phyloP scores from a whole-genome alignment of 2,113 vertebrate genomes.

The Ameiurus melas region DNA sequence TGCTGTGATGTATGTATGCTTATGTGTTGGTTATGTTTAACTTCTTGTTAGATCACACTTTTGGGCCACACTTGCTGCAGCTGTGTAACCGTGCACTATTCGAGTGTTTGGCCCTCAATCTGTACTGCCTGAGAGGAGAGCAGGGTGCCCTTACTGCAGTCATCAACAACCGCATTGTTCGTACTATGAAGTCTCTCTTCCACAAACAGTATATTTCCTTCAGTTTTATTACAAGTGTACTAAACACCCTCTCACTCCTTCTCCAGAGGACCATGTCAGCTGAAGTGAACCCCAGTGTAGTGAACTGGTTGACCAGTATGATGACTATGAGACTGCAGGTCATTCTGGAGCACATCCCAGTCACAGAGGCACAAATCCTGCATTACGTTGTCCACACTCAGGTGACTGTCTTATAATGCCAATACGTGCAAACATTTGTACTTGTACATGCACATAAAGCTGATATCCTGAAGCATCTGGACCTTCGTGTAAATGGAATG shows the following conservation, averaged over 20 bases:
- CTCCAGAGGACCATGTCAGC: slow-evolving; percentile 86
- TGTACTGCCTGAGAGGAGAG: slow-evolving; percentile 86
- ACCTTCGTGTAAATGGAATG: not conserved
- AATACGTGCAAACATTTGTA: not conserved
- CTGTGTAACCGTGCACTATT: slow-evolving; percentile 89
- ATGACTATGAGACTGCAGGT: slow-evolving; percentile 89
- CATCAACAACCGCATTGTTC: slow-evolving; percentile 90
- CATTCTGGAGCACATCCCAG: slow-evolving; percentile 86
- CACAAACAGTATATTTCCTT: not conserved
- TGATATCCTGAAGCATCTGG: not conserved
- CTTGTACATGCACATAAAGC: too few relatives aligned
- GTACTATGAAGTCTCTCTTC: slow-evolving; percentile 38
- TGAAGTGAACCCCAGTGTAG: slow-evolving; percentile 86
- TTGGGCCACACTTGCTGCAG: slow-evolving; percentile 83
- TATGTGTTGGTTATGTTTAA: not conserved
- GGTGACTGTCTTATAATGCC: slow-evolving; percentile 51
- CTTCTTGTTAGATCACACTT: slow-evolving; percentile 74
- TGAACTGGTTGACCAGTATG: slow-evolving; percentile 93
- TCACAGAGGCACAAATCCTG: slow-evolving; percentile 82
- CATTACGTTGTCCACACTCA: slow-evolving; percentile 76
- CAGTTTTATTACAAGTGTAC: not conserved
- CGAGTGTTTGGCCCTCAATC: slow-evolving; percentile 87
- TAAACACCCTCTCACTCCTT: not conserved
- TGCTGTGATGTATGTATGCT: not conserved
- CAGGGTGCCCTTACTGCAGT: slow-evolving; percentile 83